Base-by-base conservation (phyloP, 2,888 invertebrate species). In the Uropetala carovei region DNA sequence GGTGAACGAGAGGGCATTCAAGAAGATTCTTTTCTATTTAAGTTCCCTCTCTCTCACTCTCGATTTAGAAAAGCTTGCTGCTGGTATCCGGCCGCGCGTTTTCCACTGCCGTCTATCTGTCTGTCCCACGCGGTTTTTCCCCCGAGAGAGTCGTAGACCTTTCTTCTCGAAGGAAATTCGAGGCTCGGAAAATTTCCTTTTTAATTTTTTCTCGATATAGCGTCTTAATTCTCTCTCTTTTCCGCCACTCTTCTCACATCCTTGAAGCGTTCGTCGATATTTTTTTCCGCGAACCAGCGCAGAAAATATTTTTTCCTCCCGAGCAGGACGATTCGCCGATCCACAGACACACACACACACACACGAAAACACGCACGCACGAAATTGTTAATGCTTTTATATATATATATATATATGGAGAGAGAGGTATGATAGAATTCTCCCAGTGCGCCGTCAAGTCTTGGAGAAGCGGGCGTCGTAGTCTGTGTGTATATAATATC, bases 21-120 rank as follows among this genome's bases (percentile, higher is more conserved):
- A 59, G 86, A 59, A 59, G 86, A 86, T 60, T 27, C 59, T 60
- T 60, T 86, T 86, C 86, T 86, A 86, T 86, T 86, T 86, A 60
- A 86, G 86, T 86, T 86, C 60, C 86, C 86, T 86, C 85, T 85
- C 58, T 59, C 85, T 59, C 85, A n/a, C 58, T 85, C 86, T 86
- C 86, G 86, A 86, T 86, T 86, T 86, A 86, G 86, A 86, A 86
- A 86, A 86, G 86, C 86, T 68, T 43, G 43, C 68, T 57, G 58
- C 22, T 18, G 83, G 16, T 57, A 56, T 57, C 58, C 85, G 84
- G 57, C 14, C 59, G n/a, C 85, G 85, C 85, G 14, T 58, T 57
- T 43, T 43, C 43, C 43, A 43, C 43, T 43, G 43, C 85, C n/a
- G 59, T n/a, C 68, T n/a, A 43, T 68, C 68, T 68, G 9, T 22